A percentile compares a stretch with the other conserved stretches of the same genome.
Evolutionary conservation across 2,797 vertebrate genomes (phyloP).

Genomic region (Enoplosus armatus): DNA sequence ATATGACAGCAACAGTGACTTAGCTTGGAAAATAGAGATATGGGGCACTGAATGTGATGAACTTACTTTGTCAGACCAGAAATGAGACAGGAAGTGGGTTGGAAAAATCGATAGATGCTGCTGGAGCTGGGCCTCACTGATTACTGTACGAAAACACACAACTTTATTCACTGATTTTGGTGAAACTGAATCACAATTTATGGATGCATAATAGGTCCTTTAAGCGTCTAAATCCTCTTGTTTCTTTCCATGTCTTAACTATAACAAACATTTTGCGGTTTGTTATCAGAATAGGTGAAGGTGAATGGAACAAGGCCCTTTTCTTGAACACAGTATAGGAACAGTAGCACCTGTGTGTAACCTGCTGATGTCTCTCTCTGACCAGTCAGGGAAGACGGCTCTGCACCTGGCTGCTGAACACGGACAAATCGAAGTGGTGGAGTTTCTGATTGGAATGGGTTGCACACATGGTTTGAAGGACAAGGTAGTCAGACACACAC

Average conservation of each 20-base stretch:
- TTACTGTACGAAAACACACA: no score
- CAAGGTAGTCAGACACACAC: constrained; percentile 83
- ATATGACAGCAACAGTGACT: no score
- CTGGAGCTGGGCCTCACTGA: no score
- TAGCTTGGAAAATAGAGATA: no score
- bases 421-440: constrained; percentile 86
- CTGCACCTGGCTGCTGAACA: constrained; percentile 90
- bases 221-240: background rate
- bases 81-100: no score
- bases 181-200: no score
- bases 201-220: no score
- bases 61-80: no score
- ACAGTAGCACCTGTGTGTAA: background rate
- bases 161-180: no score
- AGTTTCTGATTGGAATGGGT: constrained; percentile 89
- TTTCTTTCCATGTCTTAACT: background rate
- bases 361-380: constrained; percentile 23
- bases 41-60: no score
- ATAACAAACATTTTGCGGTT: background rate
- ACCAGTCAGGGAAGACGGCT: constrained; percentile 87
- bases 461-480: constrained; percentile 88
- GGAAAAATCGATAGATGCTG: no score
- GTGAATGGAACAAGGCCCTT: background rate
- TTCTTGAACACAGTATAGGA: background rate
- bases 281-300: background rate